A percentile compares a stretch with the other conserved stretches of the same genome.
These are phyloP conservation scores for Patella caerulea DNA, from an alignment of 2,888 invertebrate genomes.

Conservation along the genomic window DNA sequence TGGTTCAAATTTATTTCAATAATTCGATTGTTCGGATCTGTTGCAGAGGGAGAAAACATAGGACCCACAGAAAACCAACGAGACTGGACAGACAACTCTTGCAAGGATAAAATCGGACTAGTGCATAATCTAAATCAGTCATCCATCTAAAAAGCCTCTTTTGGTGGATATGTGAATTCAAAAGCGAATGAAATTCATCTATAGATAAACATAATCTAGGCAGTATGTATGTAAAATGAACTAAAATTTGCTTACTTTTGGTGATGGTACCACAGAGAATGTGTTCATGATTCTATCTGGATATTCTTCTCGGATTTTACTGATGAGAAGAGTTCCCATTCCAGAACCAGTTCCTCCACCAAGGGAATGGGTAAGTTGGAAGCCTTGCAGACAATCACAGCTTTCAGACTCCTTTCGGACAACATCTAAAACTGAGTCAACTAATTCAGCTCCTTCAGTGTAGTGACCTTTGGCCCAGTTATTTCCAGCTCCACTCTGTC, in stretches of 20 bases:
- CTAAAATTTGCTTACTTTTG: not conserved
- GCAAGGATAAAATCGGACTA: too few relatives aligned
- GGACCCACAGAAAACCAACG: not conserved
- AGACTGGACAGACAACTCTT: too few relatives aligned
- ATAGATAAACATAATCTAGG: too few relatives aligned
- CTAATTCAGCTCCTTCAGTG: constrained; percentile 1
- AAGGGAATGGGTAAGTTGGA: constrained; percentile 34
- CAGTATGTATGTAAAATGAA: too few relatives aligned
- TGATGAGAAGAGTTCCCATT: constrained; percentile 4
- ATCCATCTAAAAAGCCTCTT: too few relatives aligned
- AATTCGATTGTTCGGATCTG: not conserved
- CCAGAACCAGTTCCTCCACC: constrained; percentile 9
- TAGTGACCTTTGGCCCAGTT: constrained; percentile 10
- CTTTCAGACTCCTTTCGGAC: constrained; percentile 30
- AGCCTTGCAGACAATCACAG: constrained; percentile 38
- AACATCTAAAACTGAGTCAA: not conserved
- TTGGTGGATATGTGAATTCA: too few relatives aligned
- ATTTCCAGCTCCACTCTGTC: not conserved
- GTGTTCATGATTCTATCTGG: constrained; percentile 6
- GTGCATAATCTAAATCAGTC: too few relatives aligned
- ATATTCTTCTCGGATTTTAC: not conserved
- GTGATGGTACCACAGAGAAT: constrained; percentile 12
- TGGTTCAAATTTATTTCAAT: too few relatives aligned
- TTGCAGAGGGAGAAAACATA: not conserved
- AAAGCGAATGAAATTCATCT: too few relatives aligned